A percentile compares a stretch with the other conserved stretches of the same genome.
phyloP scores from a whole-genome alignment of 2,888 invertebrate genomes.

The Euclidia mi region DNA sequence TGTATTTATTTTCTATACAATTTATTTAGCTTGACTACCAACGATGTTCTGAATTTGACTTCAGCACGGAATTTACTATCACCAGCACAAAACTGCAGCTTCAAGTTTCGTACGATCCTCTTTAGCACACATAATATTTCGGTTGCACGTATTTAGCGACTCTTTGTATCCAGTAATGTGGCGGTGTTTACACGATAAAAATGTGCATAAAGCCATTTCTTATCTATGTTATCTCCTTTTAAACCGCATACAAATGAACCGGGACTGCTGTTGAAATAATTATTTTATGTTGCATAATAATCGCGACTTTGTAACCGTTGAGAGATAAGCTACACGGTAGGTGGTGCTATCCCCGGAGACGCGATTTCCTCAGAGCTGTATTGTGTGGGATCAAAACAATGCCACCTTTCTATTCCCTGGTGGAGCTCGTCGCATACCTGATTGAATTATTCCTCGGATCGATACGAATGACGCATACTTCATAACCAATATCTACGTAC shows the following conservation, averaged over 20 bases:
- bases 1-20: too few relatives aligned
- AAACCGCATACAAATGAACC: conserved; percentile 29
- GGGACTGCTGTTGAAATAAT: conserved; percentile 26
- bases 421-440: conserved; percentile 60
- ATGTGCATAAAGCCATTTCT: background rate
- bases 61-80: too few relatives aligned
- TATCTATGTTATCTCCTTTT: conserved; percentile 29
- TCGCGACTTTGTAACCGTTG: conserved; percentile 28
- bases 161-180: background rate
- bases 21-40: too few relatives aligned
- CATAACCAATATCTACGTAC: conserved; percentile 36
- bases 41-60: too few relatives aligned
- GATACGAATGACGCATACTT: conserved; percentile 71
- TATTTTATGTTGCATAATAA: conserved; percentile 42
- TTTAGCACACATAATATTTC: too few relatives aligned
- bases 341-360: conserved; percentile 59
- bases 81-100: too few relatives aligned
- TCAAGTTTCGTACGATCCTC: too few relatives aligned
- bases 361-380: conserved; percentile 62
- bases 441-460: conserved; percentile 64
- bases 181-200: background rate
- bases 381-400: conserved; percentile 73
- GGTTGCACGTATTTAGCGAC: too few relatives aligned
- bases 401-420: conserved; percentile 71
- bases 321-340: conserved; percentile 42